These are phyloP conservation scores for Idaea aversata DNA, from an alignment of 2,888 invertebrate genomes.

Conservation along the genomic window DNA sequence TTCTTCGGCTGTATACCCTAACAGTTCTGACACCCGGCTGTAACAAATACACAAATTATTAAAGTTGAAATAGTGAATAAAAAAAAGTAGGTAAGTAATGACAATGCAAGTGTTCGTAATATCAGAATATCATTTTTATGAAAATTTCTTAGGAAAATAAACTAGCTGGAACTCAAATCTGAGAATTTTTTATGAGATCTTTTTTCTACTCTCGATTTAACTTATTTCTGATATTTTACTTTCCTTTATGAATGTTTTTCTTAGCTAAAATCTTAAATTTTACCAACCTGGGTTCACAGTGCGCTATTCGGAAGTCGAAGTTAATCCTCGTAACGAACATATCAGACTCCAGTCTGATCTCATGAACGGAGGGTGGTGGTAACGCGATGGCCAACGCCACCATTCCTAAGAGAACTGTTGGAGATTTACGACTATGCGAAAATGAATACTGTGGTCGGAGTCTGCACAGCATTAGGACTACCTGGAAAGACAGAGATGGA, in stretches of 20 bases:
- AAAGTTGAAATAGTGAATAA: too few species aligned
- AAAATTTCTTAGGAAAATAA: too few species aligned
- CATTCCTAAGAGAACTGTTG: slow-evolving; percentile 94
- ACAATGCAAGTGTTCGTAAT: slow-evolving; percentile 4
- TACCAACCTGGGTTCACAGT: slow-evolving; percentile 96
- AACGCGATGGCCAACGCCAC: slow-evolving; percentile 97
- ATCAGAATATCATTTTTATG: too few species aligned
- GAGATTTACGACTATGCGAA: slow-evolving; percentile 92
- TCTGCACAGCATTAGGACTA: slow-evolving; percentile 94
- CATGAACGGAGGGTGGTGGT: slow-evolving; percentile 98
- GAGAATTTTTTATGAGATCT: too few species aligned
- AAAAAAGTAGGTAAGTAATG: slow-evolving; percentile 13
- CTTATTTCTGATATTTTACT: too few species aligned
- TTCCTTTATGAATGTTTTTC: too few species aligned
- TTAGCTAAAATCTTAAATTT: slow-evolving; percentile 6
- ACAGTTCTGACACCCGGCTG: slow-evolving; percentile 92
- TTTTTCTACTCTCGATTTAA: too few species aligned
- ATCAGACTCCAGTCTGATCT: slow-evolving; percentile 95
- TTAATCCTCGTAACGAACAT: slow-evolving; percentile 98
- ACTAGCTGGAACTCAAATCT: too few species aligned
- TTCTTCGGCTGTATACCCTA: slow-evolving; percentile 96
- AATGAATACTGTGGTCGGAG: slow-evolving; percentile 96
- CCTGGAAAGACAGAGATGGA: slow-evolving; percentile 81
- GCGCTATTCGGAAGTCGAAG: slow-evolving; percentile 97
- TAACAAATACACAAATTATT: slow-evolving; percentile 21